A percentile compares a stretch with the other conserved stretches of the same genome.
Conservation (phyloP, 2,797 vertebrate species). For the Poecilia gillii region DNA sequence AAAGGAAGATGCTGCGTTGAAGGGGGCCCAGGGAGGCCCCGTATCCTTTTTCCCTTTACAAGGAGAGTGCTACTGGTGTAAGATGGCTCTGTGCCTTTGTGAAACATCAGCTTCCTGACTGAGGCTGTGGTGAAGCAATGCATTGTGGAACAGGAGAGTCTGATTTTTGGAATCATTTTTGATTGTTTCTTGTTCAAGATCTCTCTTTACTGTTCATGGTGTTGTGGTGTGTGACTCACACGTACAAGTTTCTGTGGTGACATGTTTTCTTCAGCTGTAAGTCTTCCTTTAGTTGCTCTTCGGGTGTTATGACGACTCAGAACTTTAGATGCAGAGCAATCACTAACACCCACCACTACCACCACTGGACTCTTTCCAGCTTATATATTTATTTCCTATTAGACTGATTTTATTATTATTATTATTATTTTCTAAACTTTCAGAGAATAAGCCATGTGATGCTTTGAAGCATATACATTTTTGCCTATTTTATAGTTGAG, state of each 20-base stretch:
- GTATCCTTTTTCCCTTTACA: conserved; percentile 77
- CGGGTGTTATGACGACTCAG: conserved; percentile 76
- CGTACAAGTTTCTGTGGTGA: conserved; percentile 73
- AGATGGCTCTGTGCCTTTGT: conserved; percentile 88
- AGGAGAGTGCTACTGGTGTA: conserved; percentile 82
- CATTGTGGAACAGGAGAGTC: conserved; percentile 82
- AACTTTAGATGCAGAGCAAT: conserved; percentile 78
- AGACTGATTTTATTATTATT: conserved; percentile 54
- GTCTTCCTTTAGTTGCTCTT: conserved; percentile 85
- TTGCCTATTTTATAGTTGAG: conserved; percentile 80
- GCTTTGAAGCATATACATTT: conserved; percentile 78
- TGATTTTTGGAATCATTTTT: conserved; percentile 77
- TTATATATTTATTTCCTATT: conserved; percentile 65
- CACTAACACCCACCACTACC: conserved; percentile 69
- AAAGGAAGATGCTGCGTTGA: conserved; percentile 70
- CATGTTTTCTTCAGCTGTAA: conserved; percentile 76
- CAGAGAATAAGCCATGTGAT: conserved; percentile 85
- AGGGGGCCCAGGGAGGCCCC: conserved; percentile 65
- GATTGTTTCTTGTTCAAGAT: conserved; percentile 77
- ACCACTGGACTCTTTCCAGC: conserved; percentile 67
- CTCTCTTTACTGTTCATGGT: conserved; percentile 73
- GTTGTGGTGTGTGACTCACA: conserved; percentile 74
- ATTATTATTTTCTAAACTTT: conserved; percentile 57
- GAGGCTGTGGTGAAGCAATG: conserved; percentile 86
- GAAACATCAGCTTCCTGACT: conserved; percentile 83